Conservation (phyloP, 2,113 vertebrate genomes). For the Sinocyclocheilus grahami region DNA sequence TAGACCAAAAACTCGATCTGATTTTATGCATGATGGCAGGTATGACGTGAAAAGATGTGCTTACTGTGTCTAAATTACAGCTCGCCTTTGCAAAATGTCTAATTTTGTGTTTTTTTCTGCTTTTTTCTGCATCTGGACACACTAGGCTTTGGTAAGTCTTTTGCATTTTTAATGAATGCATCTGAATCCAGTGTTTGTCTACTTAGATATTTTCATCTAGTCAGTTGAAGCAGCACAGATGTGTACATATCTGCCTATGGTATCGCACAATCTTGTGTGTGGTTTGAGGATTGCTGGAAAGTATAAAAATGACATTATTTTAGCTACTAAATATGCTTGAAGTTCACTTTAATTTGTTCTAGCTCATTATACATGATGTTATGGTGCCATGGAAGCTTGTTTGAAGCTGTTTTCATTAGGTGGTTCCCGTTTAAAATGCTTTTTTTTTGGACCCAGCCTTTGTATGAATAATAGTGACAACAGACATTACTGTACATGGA, state of each 20-base stretch:
- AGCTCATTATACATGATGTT: neutral
- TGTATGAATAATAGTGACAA: too few relatives aligned
- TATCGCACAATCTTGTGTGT: neutral
- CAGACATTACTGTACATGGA: too few relatives aligned
- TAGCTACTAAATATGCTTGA: neutral
- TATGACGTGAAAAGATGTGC: slow-evolving; percentile 62
- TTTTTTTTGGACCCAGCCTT: neutral
- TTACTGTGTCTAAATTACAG: slow-evolving; percentile 61
- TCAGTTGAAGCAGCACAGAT: neutral
- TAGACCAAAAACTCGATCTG: slow-evolving; percentile 16
- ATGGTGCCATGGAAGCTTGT: neutral
- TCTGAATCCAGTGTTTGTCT: neutral
- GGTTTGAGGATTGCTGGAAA: neutral
- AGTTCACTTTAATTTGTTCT: neutral
- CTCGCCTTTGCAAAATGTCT: slow-evolving; percentile 55
- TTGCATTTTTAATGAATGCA: neutral
- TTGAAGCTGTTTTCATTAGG: neutral
- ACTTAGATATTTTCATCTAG: neutral
- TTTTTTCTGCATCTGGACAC: neutral
- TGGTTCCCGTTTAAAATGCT: neutral
- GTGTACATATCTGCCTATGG: neutral
- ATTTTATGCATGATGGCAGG: slow-evolving; percentile 75
- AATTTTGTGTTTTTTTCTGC: neutral
- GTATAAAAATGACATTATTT: neutral
- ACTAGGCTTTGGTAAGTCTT: slow-evolving; percentile 36